Evolutionary conservation across 2,888 invertebrate species (phyloP), one percentile per base, ranked within the genome.

Genomic region (Piscicola geometra): DNA sequence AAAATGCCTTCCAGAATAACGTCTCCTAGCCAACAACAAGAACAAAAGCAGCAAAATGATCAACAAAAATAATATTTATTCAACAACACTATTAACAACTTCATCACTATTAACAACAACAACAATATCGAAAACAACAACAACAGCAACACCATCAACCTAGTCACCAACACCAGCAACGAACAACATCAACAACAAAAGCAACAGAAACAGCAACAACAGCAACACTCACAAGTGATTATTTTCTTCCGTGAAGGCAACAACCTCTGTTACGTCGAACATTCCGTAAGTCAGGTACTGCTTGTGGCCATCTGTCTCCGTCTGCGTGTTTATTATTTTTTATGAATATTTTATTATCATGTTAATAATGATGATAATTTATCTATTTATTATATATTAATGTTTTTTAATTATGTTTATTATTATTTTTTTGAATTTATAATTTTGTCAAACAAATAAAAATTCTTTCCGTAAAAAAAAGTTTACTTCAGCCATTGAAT

Each of bases 241-340:
- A 1, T 60, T 33, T 3, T 75, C 71, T 60, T 76, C 76, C 30
- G 84, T 81, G 78, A 84, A 85, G 28, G 83, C 84, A 15, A 84
- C 80, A 35, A 86, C 82, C 25, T 81, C 79, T 1, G 81, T 80
- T 1, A 86, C 85, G 75, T 86, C 86, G 80, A 83, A 85, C 21
- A 80, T 78, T 1, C 84, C 83, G 12, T 82, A 81, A 5, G 86
- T 86, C 64, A 85, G 81, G 79, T 81, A 83, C 5, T 78, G 78
- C 74, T 78, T 78, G 47, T 75, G 74, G 50, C 81, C 81, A 15
- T 76, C 77, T 56, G 66, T 56, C 1, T 77, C 60, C 75, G 70
- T 75, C 77, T 77, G 77, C 69, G 35, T 1, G 60, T 76, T 1
- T n/a, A n/a, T n/a, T n/a, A n/a, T n/a, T n/a, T n/a, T n/a, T n/a